phyloP scores from a whole-genome alignment of 2,888 invertebrate genomes.

The Charanyca ferruginea region DNA sequence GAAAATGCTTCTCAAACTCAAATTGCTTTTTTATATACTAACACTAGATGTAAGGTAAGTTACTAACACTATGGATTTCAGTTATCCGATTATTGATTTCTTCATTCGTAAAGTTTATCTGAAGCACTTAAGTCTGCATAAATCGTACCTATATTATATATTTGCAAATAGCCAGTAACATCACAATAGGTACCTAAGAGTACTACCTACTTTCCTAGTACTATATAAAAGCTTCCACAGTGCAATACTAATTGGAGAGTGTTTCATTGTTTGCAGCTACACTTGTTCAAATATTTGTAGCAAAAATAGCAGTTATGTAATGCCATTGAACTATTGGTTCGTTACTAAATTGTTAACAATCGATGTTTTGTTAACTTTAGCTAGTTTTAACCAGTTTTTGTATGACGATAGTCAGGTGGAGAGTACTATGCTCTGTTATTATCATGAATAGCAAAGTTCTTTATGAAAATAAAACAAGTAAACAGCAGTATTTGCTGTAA shows the following conservation, averaged over 20 bases:
- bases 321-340: conserved; percentile 31
- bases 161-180: background rate
- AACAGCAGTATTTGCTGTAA: too few species aligned
- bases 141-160: background rate
- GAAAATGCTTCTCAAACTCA: too few species aligned
- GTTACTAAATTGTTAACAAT: conserved; percentile 41
- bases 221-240: background rate
- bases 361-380: conserved; percentile 19
- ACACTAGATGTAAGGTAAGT: too few species aligned
- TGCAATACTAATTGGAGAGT: conserved; percentile 32
- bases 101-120: too few species aligned
- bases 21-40: too few species aligned
- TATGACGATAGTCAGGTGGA: background rate
- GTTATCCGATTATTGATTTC: too few species aligned
- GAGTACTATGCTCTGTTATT: background rate
- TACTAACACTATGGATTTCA: too few species aligned
- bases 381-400: conserved; percentile 20
- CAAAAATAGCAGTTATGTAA: conserved; percentile 37
- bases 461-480: too few species aligned
- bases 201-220: too few species aligned
- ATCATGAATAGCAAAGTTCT: background rate
- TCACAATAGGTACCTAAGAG: background rate
- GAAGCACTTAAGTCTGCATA: too few species aligned
- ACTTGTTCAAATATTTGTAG: conserved; percentile 37
- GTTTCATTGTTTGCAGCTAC: conserved; percentile 32